Percentiles rank a stretch among this genome's conserved stretches.
Conservation (phyloP, 1,140 invertebrate species). For the Antheraea pernyi region DNA sequence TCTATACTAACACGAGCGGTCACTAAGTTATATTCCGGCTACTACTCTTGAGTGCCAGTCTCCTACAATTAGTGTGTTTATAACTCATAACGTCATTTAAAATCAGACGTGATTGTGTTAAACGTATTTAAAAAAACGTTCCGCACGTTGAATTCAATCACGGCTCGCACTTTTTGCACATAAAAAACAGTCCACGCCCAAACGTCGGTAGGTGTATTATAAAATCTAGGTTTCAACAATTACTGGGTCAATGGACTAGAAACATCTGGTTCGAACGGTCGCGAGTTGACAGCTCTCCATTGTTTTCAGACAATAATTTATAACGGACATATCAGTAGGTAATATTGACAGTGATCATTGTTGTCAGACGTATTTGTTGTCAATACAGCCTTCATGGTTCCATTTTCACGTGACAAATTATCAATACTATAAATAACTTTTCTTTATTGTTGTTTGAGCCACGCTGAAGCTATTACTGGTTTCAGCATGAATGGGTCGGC, state of each 20-base stretch:
- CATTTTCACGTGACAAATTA: not conserved
- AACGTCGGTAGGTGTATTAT: not conserved
- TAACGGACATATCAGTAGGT: not conserved
- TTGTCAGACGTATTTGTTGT: not conserved
- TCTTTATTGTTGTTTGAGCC: not conserved
- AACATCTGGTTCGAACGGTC: slow-evolving; percentile 3
- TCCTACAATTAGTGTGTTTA: too few relatives aligned
- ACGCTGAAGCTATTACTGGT: too few relatives aligned
- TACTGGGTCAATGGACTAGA: slow-evolving; percentile 6
- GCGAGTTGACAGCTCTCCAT: not conserved
- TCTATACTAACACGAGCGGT: too few relatives aligned
- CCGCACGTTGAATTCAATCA: too few relatives aligned
- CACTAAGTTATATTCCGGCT: too few relatives aligned
- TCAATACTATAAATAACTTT: not conserved
- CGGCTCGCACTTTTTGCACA: too few relatives aligned
- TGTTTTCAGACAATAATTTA: not conserved
- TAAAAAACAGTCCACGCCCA: not conserved
- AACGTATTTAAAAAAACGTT: too few relatives aligned
- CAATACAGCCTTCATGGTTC: not conserved
- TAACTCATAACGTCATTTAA: too few relatives aligned
- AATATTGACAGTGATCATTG: not conserved
- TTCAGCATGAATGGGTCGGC: too few relatives aligned
- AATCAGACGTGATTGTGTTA: too few relatives aligned
- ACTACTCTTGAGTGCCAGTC: too few relatives aligned
- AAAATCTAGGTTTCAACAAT: not conserved